Evolutionary conservation across 2,797 vertebrate species (phyloP), one percentile per base, ranked within the genome.

Genomic region (Tolypeutes matacus): DNA sequence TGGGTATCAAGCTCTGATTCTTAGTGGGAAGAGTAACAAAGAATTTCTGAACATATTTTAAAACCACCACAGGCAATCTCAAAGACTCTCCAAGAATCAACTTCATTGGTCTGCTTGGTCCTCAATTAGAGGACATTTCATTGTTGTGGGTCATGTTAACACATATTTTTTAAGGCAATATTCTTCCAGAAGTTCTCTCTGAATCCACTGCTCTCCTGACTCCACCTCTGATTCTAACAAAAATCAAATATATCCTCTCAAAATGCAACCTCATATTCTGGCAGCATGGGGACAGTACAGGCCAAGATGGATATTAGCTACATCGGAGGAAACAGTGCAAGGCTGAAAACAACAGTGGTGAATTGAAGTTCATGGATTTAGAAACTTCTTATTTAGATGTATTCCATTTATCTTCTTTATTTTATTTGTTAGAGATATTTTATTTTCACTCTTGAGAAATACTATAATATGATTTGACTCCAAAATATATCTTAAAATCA

Each of bases 11-110:
- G 1, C 4, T 39, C 42, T 6, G 6, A 1, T 5, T 85, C 31
- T 86, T 81, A 95, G 94, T 96, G 69, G 34, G 93, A 97, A 67
- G 51, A 91, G 3, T 58, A 95, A 80, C 72, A 83, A 53, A 92
- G 20, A 94, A 80, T 73, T 87, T 88, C 39, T 88, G 51, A 60
- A 95, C 56, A 39, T 42, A 80, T 77, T 89, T 70, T 82, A 49
- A 89, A 80, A 83, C 34, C 18, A 31, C 7, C 34, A 42, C 3
- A 39, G 20, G 9, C 12, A 95, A 58, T 46, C n/a, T 91, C 92
- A 90, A 91, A 96, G 69, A 46, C 67, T 94, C 96, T 23, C 31
- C 27, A 96, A 91, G 75, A 51, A 64, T 31, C 34, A 62, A 29
- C 18, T 95, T 96, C 85, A 46, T 36, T 56, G 76, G 36, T 84